These are phyloP conservation scores for Darevskia nairensis DNA, from an alignment of 2,797 vertebrate genomes.

Conservation along the genomic window DNA sequence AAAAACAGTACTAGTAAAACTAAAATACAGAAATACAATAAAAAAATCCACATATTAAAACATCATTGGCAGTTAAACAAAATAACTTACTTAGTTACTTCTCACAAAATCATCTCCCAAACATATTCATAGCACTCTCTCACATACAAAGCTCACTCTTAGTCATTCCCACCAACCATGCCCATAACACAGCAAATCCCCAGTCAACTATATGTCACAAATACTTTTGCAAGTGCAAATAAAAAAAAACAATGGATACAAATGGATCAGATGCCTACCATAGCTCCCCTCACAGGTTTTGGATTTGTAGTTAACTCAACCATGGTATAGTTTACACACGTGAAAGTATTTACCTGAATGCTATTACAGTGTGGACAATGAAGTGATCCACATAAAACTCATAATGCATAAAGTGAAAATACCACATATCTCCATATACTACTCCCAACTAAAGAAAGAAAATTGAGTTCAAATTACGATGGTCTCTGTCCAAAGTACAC, in stretches of 20 bases:
- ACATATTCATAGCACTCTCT: too few relatives aligned
- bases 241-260: not conserved
- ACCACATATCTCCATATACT: not conserved
- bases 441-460: conserved; percentile 65
- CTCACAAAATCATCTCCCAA: too few relatives aligned
- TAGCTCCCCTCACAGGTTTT: not conserved
- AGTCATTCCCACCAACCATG: too few relatives aligned
- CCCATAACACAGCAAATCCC: too few relatives aligned
- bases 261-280: not conserved
- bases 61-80: too few relatives aligned
- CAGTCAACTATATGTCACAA: not conserved
- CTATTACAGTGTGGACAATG: not conserved
- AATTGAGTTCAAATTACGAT: conserved; percentile 43
- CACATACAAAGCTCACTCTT: too few relatives aligned
- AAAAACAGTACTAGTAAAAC: too few relatives aligned
- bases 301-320: not conserved
- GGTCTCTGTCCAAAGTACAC: conserved; percentile 19
- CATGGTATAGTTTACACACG: not conserved
- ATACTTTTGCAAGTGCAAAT: not conserved
- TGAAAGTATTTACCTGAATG: not conserved
- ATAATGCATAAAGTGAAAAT: not conserved
- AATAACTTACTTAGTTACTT: too few relatives aligned
- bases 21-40: too few relatives aligned
- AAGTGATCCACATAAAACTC: not conserved
- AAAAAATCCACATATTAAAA: too few relatives aligned